Percentiles rank a stretch among this genome's conserved stretches.
Conservation (phyloP, 2,888 invertebrate species). For the Serrognathus titanus region DNA sequence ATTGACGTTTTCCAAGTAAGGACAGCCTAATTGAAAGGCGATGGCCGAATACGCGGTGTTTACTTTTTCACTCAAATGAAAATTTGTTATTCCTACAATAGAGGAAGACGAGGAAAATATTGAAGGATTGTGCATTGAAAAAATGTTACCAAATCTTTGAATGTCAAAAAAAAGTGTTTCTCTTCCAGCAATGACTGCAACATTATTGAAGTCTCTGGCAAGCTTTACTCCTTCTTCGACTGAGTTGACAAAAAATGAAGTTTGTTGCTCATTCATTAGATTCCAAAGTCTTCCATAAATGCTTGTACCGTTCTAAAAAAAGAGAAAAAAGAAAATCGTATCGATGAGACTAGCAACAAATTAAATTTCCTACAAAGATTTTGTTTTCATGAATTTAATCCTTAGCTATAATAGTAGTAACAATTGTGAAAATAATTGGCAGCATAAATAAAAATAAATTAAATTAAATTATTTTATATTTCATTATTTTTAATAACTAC, state of each 20-base stretch:
- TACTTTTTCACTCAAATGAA: constrained; percentile 73
- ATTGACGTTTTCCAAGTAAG: constrained; percentile 70
- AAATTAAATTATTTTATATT: background rate
- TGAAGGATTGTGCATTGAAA: too few species aligned
- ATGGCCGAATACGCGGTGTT: constrained; percentile 76
- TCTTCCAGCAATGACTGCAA: constrained; percentile 68
- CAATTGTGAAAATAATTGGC: too few species aligned
- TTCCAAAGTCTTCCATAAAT: constrained; percentile 68
- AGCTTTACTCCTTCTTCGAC: constrained; percentile 68
- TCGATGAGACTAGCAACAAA: background rate
- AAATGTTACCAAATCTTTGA: constrained; percentile 63
- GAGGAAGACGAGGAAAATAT: background rate
- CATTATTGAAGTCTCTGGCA: constrained; percentile 58
- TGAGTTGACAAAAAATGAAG: constrained; percentile 60
- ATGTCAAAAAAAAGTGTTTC: constrained; percentile 75
- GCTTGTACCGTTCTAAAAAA: constrained; percentile 68
- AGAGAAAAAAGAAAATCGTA: constrained; percentile 18
- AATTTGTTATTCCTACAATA: constrained; percentile 59
- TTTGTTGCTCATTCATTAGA: constrained; percentile 56
- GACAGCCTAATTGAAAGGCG: constrained; percentile 72
- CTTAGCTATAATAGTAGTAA: too few species aligned
- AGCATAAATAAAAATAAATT: background rate
- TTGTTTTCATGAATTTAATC: too few species aligned
- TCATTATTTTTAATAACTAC: background rate
- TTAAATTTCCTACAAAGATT: too few species aligned